These are phyloP conservation scores for Mormyrops attenuatus DNA, from an alignment of 2,797 vertebrate species.

Conservation along the genomic window DNA sequence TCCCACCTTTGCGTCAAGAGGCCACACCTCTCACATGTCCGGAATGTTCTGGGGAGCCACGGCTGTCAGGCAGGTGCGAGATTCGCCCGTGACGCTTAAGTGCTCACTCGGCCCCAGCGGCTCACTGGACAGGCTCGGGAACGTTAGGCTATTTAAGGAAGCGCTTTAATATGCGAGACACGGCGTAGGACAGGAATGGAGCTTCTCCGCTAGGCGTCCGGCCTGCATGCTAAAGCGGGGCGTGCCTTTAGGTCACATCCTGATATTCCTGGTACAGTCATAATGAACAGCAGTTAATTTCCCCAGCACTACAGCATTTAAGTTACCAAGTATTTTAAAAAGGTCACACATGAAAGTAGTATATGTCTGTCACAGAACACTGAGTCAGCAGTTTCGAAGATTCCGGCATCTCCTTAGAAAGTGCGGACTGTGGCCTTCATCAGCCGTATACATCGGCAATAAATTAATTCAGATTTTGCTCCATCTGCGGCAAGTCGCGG, in stretches of 20 bases:
- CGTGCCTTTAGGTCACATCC: not conserved
- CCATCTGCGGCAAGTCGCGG: conserved; percentile 54
- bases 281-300: conserved; percentile 9
- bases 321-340: not conserved
- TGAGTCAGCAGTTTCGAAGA: conserved; percentile 32
- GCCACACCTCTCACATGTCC: conserved; percentile 5
- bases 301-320: not conserved
- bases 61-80: not conserved
- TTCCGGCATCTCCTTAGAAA: conserved; percentile 29
- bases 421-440: conserved; percentile 27
- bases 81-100: not conserved
- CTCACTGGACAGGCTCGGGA: not conserved
- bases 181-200: not conserved
- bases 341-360: conserved; percentile 1
- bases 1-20: conserved; percentile 35
- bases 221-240: not conserved
- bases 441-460: conserved; percentile 34
- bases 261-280: conserved; percentile 6
- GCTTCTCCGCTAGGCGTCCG: not conserved
- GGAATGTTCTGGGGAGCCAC: conserved; percentile 3
- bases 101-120: not conserved
- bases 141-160: not conserved
- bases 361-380: conserved; percentile 23
- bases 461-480: conserved; percentile 51
- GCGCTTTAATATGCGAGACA: not conserved